Evolutionary conservation across 30 jellyfish, hydroid and myxozoan genomes (phyloP).

Genomic region (Nemopilema nomurai): DNA sequence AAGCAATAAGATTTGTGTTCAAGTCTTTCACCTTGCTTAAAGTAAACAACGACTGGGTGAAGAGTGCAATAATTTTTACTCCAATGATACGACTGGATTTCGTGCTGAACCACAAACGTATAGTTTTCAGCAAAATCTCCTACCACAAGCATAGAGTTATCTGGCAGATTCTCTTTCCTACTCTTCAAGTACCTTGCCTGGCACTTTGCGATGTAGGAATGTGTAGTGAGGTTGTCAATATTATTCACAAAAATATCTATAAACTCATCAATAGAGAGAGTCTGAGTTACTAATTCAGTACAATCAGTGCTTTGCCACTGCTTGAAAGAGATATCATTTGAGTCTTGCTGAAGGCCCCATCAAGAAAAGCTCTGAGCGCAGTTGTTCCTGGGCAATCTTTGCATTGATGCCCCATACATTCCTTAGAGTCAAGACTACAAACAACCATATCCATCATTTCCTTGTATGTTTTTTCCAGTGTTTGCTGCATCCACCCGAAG

Average conservation of each 20-base stretch:
- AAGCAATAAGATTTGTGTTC: conserved; percentile 41
- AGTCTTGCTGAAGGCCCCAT: not conserved
- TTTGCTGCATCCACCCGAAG: not conserved
- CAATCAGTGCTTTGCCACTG: conserved; percentile 58
- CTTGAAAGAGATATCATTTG: conserved; percentile 38
- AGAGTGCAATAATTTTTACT: conserved; percentile 46
- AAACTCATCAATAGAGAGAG: conserved; percentile 35
- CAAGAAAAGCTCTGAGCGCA: conserved; percentile 5
- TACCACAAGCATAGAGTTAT: conserved; percentile 36
- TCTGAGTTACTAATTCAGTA: conserved; percentile 21
- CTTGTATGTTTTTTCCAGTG: not conserved
- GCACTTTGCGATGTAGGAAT: conserved; percentile 68
- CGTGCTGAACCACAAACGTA: conserved; percentile 62
- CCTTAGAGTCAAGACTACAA: conserved; percentile 1
- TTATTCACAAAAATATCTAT: conserved; percentile 35
- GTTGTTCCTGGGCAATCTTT: conserved; percentile 49
- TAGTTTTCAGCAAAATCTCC: conserved; percentile 72
- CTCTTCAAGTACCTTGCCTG: conserved; percentile 48
- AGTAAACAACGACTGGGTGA: conserved; percentile 48
- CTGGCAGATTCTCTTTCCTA: conserved; percentile 20
- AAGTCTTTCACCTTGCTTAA: conserved; percentile 1
- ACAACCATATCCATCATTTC: conserved; percentile 16
- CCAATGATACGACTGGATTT: conserved; percentile 68
- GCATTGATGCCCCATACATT: conserved; percentile 71
- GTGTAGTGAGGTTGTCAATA: conserved; percentile 52